Base-by-base conservation (phyloP, 2,888 invertebrate genomes). In the Trissoscelio sp. region DNA sequence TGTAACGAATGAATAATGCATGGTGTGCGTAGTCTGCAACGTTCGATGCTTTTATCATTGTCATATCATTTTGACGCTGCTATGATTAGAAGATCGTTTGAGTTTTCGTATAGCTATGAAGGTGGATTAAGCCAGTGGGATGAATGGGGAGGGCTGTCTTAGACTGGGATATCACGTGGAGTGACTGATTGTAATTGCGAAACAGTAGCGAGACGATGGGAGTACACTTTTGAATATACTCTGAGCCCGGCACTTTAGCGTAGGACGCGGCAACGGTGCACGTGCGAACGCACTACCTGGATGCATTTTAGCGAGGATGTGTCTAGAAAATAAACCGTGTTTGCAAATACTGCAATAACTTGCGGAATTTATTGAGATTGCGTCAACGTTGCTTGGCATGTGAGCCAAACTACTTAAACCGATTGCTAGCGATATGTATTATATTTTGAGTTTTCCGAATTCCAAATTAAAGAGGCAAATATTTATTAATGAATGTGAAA, bases 1-100 rank as follows among this genome's bases (percentile, higher is more conserved):
- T 82, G 86, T 80, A 82, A 83, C 85, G 85, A 83, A 89, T 89
- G 89, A 90, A 90, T 90, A 89, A 90, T 90, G 87, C 87, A 89
- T 89, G 69, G 85, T 84, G 84, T 83, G 82, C 86, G 84, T 81
- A 83, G 84, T 83, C 84, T 84, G 82, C 83, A 78, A 74, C 53
- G 81, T 83, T 81, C 70, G 70, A 84, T 82, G 81, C 81, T 83
- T 69, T 83, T 84, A 79, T 84, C 87, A 84, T 83, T 85, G 83
- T 81, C 83, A 78, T 74, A 86, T 86, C 85, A 84, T 62, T 83
- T 78, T 87, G 84, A 86, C 86, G 85, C 81, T 75, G 73, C 9
- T 67, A 80, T 83, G 87, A 88, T 88, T 87, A 87, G 86, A 83
- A 83, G 83, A 79, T 62, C 79, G 81, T 78, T 34, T 60, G 34